These are phyloP conservation scores for Calameuta pallipes DNA, from an alignment of 2,888 invertebrate species.

Conservation along the genomic window DNA sequence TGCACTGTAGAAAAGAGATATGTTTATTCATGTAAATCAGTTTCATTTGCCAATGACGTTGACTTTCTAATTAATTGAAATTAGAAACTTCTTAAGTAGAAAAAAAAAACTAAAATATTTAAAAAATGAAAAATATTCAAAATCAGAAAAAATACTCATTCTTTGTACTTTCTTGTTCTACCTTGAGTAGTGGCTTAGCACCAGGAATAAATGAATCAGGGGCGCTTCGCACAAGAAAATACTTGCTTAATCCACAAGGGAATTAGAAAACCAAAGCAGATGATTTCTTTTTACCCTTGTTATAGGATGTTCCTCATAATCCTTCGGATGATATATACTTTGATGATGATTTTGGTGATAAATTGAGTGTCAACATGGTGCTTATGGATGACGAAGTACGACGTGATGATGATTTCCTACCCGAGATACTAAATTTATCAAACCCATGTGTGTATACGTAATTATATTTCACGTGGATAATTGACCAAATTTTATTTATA, in stretches of 20 bases:
- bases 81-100: background rate
- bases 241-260: background rate
- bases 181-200: background rate
- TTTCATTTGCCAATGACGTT: background rate
- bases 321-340: conserved; percentile 54
- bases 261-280: background rate
- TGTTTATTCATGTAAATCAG: background rate
- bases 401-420: conserved; percentile 42
- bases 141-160: background rate
- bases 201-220: background rate
- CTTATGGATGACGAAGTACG: conserved; percentile 41
- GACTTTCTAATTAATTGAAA: background rate
- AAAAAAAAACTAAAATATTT: background rate
- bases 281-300: conserved; percentile 14
- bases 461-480: background rate
- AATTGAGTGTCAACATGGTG: conserved; percentile 52
- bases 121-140: background rate
- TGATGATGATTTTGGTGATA: conserved; percentile 54
- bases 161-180: background rate
- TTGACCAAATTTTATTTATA: conserved; percentile 9
- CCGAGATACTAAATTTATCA: conserved; percentile 36
- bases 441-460: conserved; percentile 7
- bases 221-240: background rate
- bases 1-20: background rate
- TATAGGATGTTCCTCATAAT: conserved; percentile 41